Conservation (phyloP, 2,888 invertebrate species). For the Venustoraphidia nigricollis region DNA sequence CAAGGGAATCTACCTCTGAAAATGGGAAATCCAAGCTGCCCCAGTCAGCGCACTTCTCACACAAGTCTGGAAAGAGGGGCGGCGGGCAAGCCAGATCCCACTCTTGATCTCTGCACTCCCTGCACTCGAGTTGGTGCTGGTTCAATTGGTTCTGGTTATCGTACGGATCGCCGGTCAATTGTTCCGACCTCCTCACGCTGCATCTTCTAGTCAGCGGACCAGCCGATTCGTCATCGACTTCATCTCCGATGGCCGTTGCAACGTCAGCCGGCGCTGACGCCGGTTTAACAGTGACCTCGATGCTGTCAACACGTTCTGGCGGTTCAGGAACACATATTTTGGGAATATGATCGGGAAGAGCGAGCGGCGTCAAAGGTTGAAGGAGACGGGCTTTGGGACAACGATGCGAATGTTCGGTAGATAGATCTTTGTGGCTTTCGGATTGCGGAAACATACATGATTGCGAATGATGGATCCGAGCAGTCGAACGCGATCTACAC, state of each 20-base stretch:
- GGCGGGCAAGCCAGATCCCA: slow-evolving; percentile 19
- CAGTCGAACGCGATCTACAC: not conserved
- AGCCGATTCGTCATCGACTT: not conserved
- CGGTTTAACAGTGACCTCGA: slow-evolving; percentile 30
- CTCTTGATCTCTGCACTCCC: slow-evolving; percentile 25
- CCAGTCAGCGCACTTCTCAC: slow-evolving; percentile 21
- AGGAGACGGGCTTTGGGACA: not conserved
- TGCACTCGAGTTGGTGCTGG: slow-evolving; percentile 27
- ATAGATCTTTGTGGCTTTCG: not conserved
- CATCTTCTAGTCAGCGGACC: slow-evolving; percentile 26
- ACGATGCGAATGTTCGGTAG: not conserved
- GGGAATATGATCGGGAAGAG: slow-evolving; percentile 17
- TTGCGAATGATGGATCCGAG: slow-evolving; percentile 6
- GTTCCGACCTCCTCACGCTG: slow-evolving; percentile 28
- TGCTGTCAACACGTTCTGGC: slow-evolving; percentile 1
- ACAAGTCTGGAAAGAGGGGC: slow-evolving; percentile 21
- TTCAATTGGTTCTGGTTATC: slow-evolving; percentile 16
- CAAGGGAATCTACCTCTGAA: slow-evolving; percentile 23
- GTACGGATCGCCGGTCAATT: slow-evolving; percentile 9
- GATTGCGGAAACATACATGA: slow-evolving; percentile 3
- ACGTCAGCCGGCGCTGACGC: slow-evolving; percentile 38
- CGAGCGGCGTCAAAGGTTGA: slow-evolving; percentile 15
- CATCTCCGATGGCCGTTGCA: slow-evolving; percentile 28
- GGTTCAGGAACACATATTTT: slow-evolving; percentile 20
- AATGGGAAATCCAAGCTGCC: slow-evolving; percentile 30